These are phyloP conservation scores for Echinops telfairi DNA, from an alignment of 2,113 vertebrate species.

Conservation along the genomic window DNA sequence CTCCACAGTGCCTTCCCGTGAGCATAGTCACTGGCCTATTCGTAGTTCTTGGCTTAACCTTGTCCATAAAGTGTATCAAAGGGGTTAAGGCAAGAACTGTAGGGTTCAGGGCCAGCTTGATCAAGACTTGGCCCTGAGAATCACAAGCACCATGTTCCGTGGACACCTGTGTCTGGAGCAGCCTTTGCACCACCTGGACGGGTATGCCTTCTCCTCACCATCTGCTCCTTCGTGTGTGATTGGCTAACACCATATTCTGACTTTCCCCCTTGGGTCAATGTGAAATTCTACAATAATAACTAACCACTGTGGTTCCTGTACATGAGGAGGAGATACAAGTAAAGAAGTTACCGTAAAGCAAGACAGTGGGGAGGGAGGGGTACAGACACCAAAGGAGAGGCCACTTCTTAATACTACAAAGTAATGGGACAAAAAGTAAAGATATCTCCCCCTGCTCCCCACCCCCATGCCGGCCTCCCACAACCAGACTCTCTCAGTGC, in stretches of 20 bases:
- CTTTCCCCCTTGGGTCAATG: background rate
- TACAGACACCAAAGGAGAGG: background rate
- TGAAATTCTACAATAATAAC: background rate
- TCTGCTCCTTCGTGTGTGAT: background rate
- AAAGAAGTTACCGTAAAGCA: background rate
- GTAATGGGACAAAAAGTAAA: too few species aligned
- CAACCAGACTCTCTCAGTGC: too few species aligned
- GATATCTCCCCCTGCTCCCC: too few species aligned
- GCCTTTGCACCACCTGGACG: background rate
- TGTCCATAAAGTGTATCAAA: too few species aligned
- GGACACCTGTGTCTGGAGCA: background rate
- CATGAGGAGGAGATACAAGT: fast-evolving
- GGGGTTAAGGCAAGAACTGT: too few species aligned
- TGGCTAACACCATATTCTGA: too few species aligned
- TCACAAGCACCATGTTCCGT: background rate
- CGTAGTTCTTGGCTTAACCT: background rate
- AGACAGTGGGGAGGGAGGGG: fast-evolving
- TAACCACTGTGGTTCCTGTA: background rate
- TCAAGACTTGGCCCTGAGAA: background rate
- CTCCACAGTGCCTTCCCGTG: background rate
- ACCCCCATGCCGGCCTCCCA: background rate
- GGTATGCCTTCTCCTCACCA: background rate
- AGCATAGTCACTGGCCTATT: background rate
- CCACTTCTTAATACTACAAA: fast-evolving
- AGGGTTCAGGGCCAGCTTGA: background rate